phyloP scores from a whole-genome alignment of 2,113 vertebrate species.

The Xenopus laevis region DNA sequence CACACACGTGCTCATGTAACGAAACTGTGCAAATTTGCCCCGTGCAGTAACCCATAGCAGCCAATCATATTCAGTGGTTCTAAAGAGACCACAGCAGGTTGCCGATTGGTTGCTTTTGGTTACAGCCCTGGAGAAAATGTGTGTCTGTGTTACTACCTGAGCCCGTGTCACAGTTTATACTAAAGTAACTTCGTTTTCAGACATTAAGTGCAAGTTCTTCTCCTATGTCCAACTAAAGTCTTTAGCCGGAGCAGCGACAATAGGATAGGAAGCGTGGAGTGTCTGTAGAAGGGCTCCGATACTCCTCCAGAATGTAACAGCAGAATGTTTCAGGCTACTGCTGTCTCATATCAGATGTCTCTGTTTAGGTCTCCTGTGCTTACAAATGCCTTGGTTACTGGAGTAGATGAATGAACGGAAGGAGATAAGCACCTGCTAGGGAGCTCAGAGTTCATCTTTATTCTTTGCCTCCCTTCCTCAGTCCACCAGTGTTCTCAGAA shows the following conservation, averaged over 20 bases:
- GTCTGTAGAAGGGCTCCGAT: neutral
- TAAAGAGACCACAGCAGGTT: no score
- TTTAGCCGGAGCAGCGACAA: conserved; percentile 4
- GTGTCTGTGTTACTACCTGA: no score
- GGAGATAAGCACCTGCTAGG: neutral
- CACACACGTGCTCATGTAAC: no score
- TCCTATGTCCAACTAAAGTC: conserved; percentile 3
- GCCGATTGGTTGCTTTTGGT: no score
- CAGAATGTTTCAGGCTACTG: neutral
- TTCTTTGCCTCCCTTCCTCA: neutral
- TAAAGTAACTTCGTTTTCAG: no score
- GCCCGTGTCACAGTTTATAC: no score
- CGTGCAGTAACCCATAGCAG: no score
- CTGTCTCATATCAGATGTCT: neutral
- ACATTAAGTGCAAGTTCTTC: neutral
- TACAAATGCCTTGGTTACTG: conserved; percentile 30
- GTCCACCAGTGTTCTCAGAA: conserved; percentile 50
- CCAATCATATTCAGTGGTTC: no score
- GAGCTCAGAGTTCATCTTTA: neutral
- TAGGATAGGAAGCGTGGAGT: conserved; percentile 3
- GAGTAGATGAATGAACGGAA: conserved; percentile 32
- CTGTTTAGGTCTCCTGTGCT: neutral
- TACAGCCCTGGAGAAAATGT: no score
- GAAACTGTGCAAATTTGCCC: no score
- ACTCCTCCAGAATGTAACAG: neutral